These are phyloP conservation scores for Picathartes gymnocephalus DNA, from an alignment of 2,113 vertebrate species.

Conservation along the genomic window DNA sequence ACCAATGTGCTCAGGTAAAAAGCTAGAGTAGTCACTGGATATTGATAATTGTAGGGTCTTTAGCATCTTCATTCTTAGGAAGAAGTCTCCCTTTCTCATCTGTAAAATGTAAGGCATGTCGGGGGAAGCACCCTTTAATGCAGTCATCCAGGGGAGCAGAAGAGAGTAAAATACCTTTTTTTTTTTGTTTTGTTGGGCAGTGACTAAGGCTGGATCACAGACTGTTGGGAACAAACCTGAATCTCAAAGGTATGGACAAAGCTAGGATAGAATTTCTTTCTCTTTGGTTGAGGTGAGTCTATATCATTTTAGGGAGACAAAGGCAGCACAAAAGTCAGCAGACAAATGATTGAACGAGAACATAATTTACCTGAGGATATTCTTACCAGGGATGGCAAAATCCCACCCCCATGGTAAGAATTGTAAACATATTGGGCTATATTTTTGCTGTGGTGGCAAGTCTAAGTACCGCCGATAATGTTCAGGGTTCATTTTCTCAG, in stretches of 20 bases:
- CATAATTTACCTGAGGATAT: neutral
- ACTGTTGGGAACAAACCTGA: neutral
- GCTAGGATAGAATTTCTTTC: neutral
- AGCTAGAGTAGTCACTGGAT: neutral
- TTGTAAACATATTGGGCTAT: neutral
- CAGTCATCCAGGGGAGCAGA: neutral
- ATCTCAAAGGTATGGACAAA: neutral
- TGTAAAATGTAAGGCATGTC: neutral
- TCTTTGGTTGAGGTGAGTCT: neutral
- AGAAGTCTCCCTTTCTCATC: neutral
- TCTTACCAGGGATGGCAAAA: neutral
- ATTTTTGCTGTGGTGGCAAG: neutral
- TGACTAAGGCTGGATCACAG: neutral
- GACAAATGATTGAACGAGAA: neutral
- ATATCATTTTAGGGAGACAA: neutral
- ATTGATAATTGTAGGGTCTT: neutral
- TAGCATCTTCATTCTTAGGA: neutral
- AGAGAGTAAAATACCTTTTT: neutral
- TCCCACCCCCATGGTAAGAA: neutral
- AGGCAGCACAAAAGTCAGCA: neutral
- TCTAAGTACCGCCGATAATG: neutral
- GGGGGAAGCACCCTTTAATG: neutral
- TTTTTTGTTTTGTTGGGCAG: neutral
- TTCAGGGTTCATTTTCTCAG: neutral
- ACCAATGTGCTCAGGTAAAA: neutral